Evolutionary conservation across 2,113 vertebrate genomes (phyloP), one percentile per base, ranked within the genome.

Genomic region (Oryzias curvinotus): DNA sequence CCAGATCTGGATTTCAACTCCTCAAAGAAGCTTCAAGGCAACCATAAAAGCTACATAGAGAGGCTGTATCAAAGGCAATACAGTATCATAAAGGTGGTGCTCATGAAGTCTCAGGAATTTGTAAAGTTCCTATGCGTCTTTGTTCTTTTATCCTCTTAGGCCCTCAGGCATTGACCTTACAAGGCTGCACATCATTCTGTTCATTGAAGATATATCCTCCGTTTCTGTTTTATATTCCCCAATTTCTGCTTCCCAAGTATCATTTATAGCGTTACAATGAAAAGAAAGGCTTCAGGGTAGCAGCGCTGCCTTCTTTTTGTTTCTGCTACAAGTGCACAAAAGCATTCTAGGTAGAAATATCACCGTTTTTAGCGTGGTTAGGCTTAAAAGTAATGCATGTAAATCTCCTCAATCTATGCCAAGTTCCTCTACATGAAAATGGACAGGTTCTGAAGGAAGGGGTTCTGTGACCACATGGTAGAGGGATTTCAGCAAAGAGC

Each of bases 181-280:
- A 60, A 62, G 53, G 50, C 58, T 52, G 74, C 68, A 57, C 59
- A 80, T 78, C 57, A 68, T 57, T 65, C 59, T 54, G 45, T 28
- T 68, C 52, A 19, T 28, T 16, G 49, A 51, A 62, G 59, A 76
- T 64, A 80, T 56, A 60, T 77, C 69, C 52, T 75, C 66, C 54
- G 50, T 44, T 28, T 83, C 58, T 59, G 23, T 57, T 84, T 78
- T 70, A 75, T 83, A 53, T 77, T 64, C 73, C 62, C 61, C 62
- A 70, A 73, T 77, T 68, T 68, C 63, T 25, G 50, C 73, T 61
- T 77, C 43, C 71, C 51, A 26, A 68, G 73, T 79, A 56, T 55
- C 62, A 65, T 86, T 75, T 73, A 43, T 69, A 68, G 41, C 13
- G 43, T 81, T 71, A 63, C 65, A 69, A 57, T 82, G 52, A 75